Conservation (phyloP, 2,797 vertebrate species). For the Epinephelus malabaricus region DNA sequence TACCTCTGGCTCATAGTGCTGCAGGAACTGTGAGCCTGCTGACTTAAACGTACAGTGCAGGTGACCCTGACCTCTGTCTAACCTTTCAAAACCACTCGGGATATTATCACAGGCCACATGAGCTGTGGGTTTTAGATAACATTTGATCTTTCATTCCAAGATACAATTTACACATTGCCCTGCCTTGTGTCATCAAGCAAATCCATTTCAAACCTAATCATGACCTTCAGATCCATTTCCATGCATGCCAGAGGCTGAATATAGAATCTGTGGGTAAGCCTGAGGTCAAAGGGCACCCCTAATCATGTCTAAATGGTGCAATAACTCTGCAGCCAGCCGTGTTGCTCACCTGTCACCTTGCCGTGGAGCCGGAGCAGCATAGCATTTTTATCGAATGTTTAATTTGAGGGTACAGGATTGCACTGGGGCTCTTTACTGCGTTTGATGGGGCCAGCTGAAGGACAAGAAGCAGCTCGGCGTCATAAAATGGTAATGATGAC, state of each 20-base stretch:
- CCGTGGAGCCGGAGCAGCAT: slow-evolving; percentile 30
- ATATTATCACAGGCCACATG: background rate
- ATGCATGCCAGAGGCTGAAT: background rate
- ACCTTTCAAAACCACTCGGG: background rate
- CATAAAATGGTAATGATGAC: slow-evolving; percentile 59
- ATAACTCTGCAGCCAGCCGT: slow-evolving; percentile 56
- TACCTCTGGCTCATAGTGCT: background rate
- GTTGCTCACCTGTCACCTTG: slow-evolving; percentile 49
- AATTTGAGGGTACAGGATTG: slow-evolving; percentile 50
- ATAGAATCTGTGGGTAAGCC: background rate
- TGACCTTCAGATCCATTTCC: slow-evolving; percentile 31
- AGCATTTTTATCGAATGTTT: slow-evolving; percentile 70
- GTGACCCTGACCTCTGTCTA: slow-evolving; percentile 35
- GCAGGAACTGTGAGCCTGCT: background rate
- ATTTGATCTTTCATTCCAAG: background rate
- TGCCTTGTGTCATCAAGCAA: background rate
- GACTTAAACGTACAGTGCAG: background rate
- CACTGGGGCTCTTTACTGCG: slow-evolving; percentile 10
- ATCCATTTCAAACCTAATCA: slow-evolving; percentile 17
- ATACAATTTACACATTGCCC: background rate
- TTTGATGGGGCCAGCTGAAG: slow-evolving; percentile 72
- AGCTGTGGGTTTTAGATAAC: slow-evolving; percentile 9
- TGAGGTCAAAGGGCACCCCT: slow-evolving; percentile 61
- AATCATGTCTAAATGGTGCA: slow-evolving; percentile 47
- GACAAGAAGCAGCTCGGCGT: slow-evolving; percentile 52